A percentile compares a stretch with the other conserved stretches of the same genome.
These are phyloP conservation scores for Trinorchestia longiramus DNA, from an alignment of 1,140 invertebrate species.

Conservation along the genomic window DNA sequence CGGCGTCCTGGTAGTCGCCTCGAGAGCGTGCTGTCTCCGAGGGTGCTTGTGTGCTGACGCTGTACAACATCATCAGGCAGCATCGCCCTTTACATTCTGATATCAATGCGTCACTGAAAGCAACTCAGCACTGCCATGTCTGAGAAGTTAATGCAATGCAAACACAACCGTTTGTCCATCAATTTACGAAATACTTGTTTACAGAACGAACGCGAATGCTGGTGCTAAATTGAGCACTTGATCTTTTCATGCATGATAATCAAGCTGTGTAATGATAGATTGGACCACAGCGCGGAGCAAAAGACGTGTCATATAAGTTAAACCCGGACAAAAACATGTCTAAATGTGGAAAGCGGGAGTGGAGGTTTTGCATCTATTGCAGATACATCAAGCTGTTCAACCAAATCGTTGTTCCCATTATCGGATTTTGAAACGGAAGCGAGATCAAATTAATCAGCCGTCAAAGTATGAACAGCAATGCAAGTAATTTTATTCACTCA, in stretches of 20 bases:
- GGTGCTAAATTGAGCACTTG: neutral
- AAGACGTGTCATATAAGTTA: neutral
- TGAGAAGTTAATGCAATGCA: neutral
- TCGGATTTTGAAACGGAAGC: neutral
- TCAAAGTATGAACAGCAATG: neutral
- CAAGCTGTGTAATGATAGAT: neutral
- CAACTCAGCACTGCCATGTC: neutral
- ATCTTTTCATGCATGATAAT: neutral
- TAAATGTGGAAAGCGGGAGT: neutral
- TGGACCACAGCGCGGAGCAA: neutral
- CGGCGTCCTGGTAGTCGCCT: neutral
- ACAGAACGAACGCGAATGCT: neutral
- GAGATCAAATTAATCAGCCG: neutral
- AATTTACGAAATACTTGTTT: neutral
- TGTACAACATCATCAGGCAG: constrained; percentile 27
- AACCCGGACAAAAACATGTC: neutral
- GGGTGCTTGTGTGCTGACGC: neutral
- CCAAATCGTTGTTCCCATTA: neutral
- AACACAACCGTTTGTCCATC: neutral
- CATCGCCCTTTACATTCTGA: neutral
- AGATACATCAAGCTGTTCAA: neutral
- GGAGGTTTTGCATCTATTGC: neutral
- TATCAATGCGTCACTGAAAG: neutral
- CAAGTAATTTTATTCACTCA: neutral
- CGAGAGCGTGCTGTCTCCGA: neutral